Percentiles rank a stretch among this genome's conserved stretches.
These are phyloP conservation scores for cattle (Bos taurus) DNA, from an alignment of 2,113 vertebrate species.

Conservation along the genomic window ARS-UCD2.0 NC_037330.1:6363501-6364000, in stretches of 20 bases:
- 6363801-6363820: background rate
- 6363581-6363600: background rate
- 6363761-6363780: background rate
- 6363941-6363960: background rate
- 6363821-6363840: background rate
- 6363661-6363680: background rate
- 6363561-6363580: background rate
- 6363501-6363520: background rate
- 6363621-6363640: background rate
- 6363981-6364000: background rate
- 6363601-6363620: background rate
- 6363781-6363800: background rate
- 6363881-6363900: background rate
- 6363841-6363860: background rate
- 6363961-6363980: background rate
- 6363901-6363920: background rate
- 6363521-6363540: background rate
- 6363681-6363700: background rate
- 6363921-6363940: background rate
- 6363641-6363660: background rate
- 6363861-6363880: background rate
- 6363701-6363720: background rate
- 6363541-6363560: background rate
- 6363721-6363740: background rate
- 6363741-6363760: background rate